These are phyloP conservation scores for Todiramphus chloris DNA, from an alignment of 2,113 vertebrate genomes.

Conservation along the genomic window DNA sequence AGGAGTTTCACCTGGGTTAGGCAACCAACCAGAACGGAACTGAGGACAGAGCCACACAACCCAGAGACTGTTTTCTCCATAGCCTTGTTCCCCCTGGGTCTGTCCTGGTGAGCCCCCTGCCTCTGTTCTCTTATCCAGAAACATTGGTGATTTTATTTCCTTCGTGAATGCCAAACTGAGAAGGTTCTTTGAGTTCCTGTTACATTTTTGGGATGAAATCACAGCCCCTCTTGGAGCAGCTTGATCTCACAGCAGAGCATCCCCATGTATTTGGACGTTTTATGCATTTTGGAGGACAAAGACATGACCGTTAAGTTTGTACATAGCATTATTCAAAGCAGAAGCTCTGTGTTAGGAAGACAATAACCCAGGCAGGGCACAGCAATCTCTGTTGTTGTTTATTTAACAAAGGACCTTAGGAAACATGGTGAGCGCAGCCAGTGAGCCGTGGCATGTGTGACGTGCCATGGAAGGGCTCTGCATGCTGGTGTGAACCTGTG, in stretches of 20 bases:
- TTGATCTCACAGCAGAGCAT: background rate
- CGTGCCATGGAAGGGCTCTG: background rate
- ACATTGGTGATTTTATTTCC: background rate
- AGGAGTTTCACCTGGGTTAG: background rate
- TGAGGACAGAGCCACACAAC: background rate
- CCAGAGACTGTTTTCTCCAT: background rate
- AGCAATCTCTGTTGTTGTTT: constrained; percentile 27
- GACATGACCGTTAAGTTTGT: background rate
- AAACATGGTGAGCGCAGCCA: background rate
- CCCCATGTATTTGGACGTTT: background rate
- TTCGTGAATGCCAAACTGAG: background rate
- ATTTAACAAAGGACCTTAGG: constrained; percentile 24
- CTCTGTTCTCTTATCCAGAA: background rate
- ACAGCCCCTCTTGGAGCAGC: background rate
- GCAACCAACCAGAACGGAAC: background rate
- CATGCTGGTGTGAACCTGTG: background rate
- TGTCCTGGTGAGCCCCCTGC: background rate
- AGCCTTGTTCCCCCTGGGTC: accelerated
- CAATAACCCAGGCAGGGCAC: background rate
- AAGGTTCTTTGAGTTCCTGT: background rate
- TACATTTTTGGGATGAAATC: background rate
- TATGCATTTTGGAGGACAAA: background rate
- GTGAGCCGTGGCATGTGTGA: background rate
- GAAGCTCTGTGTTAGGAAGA: background rate
- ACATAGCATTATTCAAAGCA: constrained; percentile 9